phyloP scores from a whole-genome alignment of 2,113 vertebrate genomes.

The Terrapene triunguis region DNA sequence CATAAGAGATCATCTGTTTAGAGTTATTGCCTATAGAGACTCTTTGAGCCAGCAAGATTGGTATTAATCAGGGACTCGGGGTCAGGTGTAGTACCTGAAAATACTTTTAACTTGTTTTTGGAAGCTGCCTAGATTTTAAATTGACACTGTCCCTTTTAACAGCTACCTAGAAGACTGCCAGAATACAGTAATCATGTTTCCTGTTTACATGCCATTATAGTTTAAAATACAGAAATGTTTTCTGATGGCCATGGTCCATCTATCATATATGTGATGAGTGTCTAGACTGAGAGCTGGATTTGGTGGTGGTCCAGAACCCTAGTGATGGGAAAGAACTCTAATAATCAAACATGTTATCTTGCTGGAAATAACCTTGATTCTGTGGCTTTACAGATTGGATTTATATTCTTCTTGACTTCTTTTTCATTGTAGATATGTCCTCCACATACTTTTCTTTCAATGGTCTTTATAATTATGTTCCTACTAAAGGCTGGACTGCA shows the following conservation, averaged over 20 bases:
- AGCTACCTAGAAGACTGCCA: not conserved
- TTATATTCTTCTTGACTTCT: not conserved
- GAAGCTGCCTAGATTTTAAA: not conserved
- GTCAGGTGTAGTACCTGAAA: not conserved
- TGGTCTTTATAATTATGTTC: not conserved
- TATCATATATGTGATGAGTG: not conserved
- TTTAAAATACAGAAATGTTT: not conserved
- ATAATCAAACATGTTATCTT: not conserved
- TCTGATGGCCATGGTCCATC: not conserved
- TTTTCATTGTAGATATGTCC: not conserved
- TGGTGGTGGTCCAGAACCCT: not conserved
- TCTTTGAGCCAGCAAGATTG: slow-evolving; percentile 19
- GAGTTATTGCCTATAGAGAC: not conserved
- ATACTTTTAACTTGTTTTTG: not conserved
- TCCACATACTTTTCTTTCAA: not conserved
- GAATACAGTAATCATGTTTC: not conserved
- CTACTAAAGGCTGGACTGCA: not conserved
- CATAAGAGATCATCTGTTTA: not conserved
- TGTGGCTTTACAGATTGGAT: not conserved
- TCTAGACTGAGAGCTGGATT: not conserved
- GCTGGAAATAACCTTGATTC: not conserved
- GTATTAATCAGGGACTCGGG: not conserved
- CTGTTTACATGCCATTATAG: not conserved
- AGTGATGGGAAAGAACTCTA: not conserved
- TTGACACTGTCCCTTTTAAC: not conserved